These are phyloP conservation scores for Meriones psammophilus DNA, from an alignment of 2,797 vertebrate species.

Conservation along the genomic window DNA sequence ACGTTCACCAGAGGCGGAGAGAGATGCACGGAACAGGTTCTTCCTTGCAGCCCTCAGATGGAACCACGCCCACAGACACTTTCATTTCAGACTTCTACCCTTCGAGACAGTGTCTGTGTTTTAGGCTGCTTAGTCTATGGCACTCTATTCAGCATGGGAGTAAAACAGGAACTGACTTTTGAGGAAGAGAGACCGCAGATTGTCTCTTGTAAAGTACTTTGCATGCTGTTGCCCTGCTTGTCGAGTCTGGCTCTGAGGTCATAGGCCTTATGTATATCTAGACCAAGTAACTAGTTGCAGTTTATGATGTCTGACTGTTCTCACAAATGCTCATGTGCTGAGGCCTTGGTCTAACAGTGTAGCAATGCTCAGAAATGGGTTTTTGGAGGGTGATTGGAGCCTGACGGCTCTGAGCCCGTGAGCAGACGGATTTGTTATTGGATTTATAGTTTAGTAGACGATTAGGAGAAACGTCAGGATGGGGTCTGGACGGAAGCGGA, in stretches of 20 bases:
- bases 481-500: background rate
- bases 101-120: background rate
- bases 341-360: background rate
- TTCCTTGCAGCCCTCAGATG: background rate
- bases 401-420: background rate
- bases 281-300: background rate
- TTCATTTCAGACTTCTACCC: background rate
- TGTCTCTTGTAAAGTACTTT: background rate
- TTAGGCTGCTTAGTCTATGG: background rate
- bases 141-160: background rate
- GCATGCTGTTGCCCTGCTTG: background rate
- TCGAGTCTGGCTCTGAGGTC: background rate
- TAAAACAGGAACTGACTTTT: background rate
- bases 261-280: background rate
- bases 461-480: background rate
- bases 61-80: fast-evolving
- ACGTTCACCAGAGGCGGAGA: background rate
- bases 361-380: background rate
- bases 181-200: background rate
- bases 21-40: too few species aligned
- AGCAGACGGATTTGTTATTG: background rate
- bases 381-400: background rate
- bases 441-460: background rate
- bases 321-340: background rate
- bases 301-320: background rate